These are phyloP conservation scores for Allochrocebus solatus DNA, from an alignment of 2,797 vertebrate genomes.

Conservation along the genomic window DNA sequence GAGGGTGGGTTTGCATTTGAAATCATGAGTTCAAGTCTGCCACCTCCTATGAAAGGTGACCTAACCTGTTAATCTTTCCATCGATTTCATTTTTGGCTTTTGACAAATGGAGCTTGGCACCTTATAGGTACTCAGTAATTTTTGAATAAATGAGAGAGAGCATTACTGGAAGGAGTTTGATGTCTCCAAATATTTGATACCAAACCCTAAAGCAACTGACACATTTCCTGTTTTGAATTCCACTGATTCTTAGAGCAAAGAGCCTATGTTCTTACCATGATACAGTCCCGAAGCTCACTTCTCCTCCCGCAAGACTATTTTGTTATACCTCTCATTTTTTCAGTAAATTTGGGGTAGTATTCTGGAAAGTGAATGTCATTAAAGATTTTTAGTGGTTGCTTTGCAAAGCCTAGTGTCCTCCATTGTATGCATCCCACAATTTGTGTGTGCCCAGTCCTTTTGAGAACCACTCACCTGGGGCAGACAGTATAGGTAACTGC, in stretches of 20 bases:
- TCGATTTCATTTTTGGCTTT: not conserved
- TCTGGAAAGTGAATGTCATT: not conserved
- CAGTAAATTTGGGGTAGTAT: not conserved
- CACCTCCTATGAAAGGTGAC: not conserved
- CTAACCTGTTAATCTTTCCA: not conserved
- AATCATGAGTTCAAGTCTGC: constrained; percentile 50
- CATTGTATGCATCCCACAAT: not conserved
- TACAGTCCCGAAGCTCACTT: not conserved
- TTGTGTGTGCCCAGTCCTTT: not conserved
- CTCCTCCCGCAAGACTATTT: not conserved
- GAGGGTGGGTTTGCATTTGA: not conserved
- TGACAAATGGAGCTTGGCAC: not conserved
- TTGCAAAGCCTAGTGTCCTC: not conserved
- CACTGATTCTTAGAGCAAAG: not conserved
- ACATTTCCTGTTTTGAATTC: not conserved
- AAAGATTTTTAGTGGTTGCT: not conserved
- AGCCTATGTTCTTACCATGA: not conserved
- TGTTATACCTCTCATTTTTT: not conserved
- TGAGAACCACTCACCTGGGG: not conserved
- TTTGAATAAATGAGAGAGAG: not conserved
- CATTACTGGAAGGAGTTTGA: not conserved
- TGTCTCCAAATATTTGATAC: not conserved
- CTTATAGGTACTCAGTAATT: not conserved
- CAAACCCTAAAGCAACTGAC: not conserved
- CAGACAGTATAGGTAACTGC: not conserved